Conservation (phyloP, 2,113 vertebrate species). For the Rhinichthys klamathensis region DNA sequence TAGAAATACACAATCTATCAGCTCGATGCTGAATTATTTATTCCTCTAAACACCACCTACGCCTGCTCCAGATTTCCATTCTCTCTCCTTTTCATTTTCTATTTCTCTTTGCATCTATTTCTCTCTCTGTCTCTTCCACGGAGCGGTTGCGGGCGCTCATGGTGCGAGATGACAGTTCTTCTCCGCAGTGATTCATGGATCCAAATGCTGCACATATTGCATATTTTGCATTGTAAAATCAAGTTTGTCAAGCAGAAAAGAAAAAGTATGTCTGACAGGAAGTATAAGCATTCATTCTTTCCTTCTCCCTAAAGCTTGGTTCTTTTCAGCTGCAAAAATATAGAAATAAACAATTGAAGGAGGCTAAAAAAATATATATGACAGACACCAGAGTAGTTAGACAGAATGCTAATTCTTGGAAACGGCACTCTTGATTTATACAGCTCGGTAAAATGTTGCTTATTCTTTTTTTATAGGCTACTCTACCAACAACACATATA, state of each 20-base stretch:
- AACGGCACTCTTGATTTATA: background rate
- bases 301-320: slow-evolving; percentile 15
- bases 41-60: slow-evolving; percentile 79
- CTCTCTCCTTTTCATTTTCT: slow-evolving; percentile 69
- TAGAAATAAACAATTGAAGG: slow-evolving; percentile 28
- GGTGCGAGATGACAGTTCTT: slow-evolving; percentile 71
- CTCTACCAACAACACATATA: too few relatives aligned
- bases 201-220: slow-evolving; percentile 66
- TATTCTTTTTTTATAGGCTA: background rate
- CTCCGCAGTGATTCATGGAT: slow-evolving; percentile 74
- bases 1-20: slow-evolving; percentile 63
- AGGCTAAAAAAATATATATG: slow-evolving; percentile 21
- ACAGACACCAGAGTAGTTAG: background rate
- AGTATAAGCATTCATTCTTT: slow-evolving; percentile 51
- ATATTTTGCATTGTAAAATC: slow-evolving; percentile 69
- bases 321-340: slow-evolving; percentile 9
- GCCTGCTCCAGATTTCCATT: slow-evolving; percentile 69
- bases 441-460: background rate
- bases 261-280: slow-evolving; percentile 54
- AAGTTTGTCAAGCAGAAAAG: slow-evolving; percentile 55
- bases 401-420: slow-evolving; percentile 14
- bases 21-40: slow-evolving; percentile 66
- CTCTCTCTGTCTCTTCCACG: slow-evolving; percentile 51
- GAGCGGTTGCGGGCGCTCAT: slow-evolving; percentile 67
- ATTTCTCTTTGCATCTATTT: slow-evolving; percentile 36